Evolutionary conservation across 2,888 invertebrate species (phyloP).

Genomic region (Rapana venosa): DNA sequence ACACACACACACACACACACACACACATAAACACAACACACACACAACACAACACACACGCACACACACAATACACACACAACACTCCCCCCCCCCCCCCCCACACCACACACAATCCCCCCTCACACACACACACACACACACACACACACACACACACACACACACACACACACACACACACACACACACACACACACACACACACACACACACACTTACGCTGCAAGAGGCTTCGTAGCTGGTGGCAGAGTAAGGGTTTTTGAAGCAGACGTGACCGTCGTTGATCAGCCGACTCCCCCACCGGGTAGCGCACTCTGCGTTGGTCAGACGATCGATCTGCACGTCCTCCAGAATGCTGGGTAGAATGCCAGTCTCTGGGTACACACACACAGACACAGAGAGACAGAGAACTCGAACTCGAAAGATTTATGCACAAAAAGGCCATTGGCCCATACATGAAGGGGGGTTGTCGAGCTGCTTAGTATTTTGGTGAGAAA

Average conservation of each 20-base stretch:
- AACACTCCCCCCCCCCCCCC: too few species aligned
- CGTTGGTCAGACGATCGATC: background rate
- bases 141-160: too few species aligned
- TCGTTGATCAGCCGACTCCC: background rate
- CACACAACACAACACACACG: too few species aligned
- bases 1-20: background rate
- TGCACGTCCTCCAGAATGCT: background rate
- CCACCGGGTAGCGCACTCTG: background rate
- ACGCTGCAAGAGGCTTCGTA: background rate
- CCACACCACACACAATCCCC: too few species aligned
- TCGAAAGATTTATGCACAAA: too few species aligned
- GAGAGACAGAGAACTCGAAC: too few species aligned
- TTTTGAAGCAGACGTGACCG: background rate
- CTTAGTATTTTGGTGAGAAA: too few species aligned
- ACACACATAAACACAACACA: background rate
- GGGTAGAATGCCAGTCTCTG: background rate
- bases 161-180: too few species aligned
- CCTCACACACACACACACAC: too few species aligned
- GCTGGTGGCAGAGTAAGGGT: background rate
- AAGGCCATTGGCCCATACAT: too few species aligned
- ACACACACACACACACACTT: background rate
- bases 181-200: background rate
- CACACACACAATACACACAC: too few species aligned
- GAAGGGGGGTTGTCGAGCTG: too few species aligned
- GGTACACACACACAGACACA: background rate